Conservation (phyloP, 2,888 invertebrate genomes). For the Noctua fimbriata region DNA sequence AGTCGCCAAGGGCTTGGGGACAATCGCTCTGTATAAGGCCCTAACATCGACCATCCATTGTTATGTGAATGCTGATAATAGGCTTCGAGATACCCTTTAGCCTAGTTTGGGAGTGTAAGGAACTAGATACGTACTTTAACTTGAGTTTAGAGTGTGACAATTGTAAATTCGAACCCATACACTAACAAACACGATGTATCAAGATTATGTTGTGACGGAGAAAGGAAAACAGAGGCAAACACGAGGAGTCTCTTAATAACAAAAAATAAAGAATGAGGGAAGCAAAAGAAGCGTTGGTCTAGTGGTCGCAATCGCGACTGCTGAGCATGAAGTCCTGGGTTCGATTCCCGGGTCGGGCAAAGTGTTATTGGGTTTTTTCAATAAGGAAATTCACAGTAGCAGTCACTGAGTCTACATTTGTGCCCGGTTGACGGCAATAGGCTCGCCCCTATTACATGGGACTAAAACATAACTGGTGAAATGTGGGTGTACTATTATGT, state of each 20-base stretch:
- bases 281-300: too few species aligned
- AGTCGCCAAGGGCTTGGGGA: constrained; percentile 50
- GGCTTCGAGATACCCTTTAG: constrained; percentile 19
- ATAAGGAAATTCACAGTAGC: too few species aligned
- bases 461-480: too few species aligned
- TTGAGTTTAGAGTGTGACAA: background rate
- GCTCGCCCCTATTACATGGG: too few species aligned
- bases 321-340: too few species aligned
- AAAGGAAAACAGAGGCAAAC: background rate
- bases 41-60: constrained; percentile 53
- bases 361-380: too few species aligned
- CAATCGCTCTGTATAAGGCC: constrained; percentile 65
- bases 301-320: too few species aligned
- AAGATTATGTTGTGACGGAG: background rate
- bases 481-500: too few species aligned
- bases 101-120: background rate
- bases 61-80: constrained; percentile 59
- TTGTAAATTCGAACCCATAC: background rate
- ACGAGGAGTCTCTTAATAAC: background rate
- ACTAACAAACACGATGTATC: background rate
- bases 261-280: background rate
- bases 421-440: too few species aligned
- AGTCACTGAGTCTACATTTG: too few species aligned
- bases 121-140: constrained; percentile 7
- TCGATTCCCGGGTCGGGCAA: too few species aligned